Percentiles rank a stretch among this genome's conserved stretches.
These are phyloP conservation scores for Forbesichthys papilliferus DNA, from an alignment of 2,113 vertebrate genomes.

Conservation along the genomic window DNA sequence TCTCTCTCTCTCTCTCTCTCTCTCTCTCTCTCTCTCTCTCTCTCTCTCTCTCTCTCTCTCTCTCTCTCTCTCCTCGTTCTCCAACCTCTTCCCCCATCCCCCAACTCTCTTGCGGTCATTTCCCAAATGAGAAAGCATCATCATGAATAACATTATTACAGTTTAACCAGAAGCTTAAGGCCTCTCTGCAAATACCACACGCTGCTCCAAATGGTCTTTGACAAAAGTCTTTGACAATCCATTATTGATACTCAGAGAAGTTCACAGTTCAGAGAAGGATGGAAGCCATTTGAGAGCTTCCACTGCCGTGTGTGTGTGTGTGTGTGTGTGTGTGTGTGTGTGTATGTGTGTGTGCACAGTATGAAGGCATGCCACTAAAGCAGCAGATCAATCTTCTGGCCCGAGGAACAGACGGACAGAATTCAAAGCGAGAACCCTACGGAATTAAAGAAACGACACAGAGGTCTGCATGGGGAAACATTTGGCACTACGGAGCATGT, in stretches of 20 bases:
- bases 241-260: constrained; percentile 28
- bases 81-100: neutral
- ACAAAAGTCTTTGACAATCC: constrained; percentile 10
- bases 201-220: neutral
- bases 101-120: neutral
- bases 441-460: neutral
- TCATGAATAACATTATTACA: neutral
- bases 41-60: neutral
- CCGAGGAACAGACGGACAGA: neutral
- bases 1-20: neutral
- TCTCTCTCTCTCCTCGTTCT: neutral
- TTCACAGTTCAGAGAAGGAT: neutral
- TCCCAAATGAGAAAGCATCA: constrained; percentile 12
- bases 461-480: too few species aligned
- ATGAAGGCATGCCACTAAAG: neutral
- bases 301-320: neutral
- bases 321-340: too few species aligned
- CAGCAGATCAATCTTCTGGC: neutral
- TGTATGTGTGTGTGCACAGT: neutral
- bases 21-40: too few species aligned
- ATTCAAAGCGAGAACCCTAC: too few species aligned
- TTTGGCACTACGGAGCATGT: too few species aligned
- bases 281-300: constrained; percentile 12
- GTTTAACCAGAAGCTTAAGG: constrained; percentile 15
- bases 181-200: constrained; percentile 9